Percentiles rank a stretch among this genome's conserved stretches.
phyloP scores from a whole-genome alignment of 2,888 invertebrate genomes.

The Seira musarum region DNA sequence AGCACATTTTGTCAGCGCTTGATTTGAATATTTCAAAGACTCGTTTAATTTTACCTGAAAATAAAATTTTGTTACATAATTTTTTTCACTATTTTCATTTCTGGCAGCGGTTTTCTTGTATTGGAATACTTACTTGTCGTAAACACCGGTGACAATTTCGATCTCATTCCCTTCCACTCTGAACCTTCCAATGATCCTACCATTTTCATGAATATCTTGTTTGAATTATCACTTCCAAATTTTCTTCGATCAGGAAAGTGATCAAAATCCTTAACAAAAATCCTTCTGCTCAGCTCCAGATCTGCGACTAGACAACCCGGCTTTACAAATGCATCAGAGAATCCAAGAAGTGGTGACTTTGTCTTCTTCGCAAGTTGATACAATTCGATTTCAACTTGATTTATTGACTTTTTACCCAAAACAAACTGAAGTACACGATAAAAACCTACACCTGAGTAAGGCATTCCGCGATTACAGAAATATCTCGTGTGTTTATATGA shows the following conservation, averaged over 20 bases:
- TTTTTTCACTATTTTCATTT: not conserved
- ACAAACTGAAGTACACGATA: not conserved
- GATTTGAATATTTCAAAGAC: slow-evolving; percentile 18
- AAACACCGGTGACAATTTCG: slow-evolving; percentile 17
- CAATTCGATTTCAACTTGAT: slow-evolving; percentile 2
- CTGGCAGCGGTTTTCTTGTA: not conserved
- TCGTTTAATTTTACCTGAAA: not conserved
- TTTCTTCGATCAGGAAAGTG: slow-evolving; percentile 36
- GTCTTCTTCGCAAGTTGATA: not conserved
- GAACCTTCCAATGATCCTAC: not conserved
- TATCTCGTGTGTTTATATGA: not conserved
- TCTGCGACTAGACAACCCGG: not conserved
- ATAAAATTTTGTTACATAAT: not conserved
- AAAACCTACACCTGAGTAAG: not conserved
- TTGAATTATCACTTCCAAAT: not conserved
- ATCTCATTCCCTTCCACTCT: slow-evolving; percentile 17
- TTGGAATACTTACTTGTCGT: slow-evolving; percentile 5
- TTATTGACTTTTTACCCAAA: slow-evolving; percentile 7
- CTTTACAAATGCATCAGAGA: slow-evolving; percentile 8
- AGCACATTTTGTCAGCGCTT: not conserved
- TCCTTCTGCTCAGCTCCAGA: slow-evolving; percentile 32
- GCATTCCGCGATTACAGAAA: slow-evolving; percentile 7
- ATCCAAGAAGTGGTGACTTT: slow-evolving; percentile 1
- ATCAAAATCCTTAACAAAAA: slow-evolving; percentile 41
- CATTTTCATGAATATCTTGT: slow-evolving; percentile 8